phyloP scores from a whole-genome alignment of 2,797 vertebrate genomes.

The Sebastolobus altivelis region DNA sequence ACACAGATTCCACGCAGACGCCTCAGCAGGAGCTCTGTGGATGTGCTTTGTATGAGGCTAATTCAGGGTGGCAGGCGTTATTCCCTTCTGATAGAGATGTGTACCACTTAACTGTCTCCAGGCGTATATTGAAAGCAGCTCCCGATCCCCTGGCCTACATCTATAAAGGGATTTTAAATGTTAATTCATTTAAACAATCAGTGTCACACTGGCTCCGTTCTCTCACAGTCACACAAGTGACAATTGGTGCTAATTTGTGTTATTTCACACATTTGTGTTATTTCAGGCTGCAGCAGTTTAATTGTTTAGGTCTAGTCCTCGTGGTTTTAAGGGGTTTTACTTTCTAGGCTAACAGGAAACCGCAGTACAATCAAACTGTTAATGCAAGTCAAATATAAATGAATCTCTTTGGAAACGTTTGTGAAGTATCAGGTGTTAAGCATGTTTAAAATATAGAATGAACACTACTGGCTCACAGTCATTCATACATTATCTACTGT shows the following conservation, averaged over 20 bases:
- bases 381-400: neutral
- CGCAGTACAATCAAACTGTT: no score
- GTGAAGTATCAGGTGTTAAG: neutral
- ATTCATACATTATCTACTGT: neutral
- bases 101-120: slow-evolving; percentile 37
- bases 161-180: slow-evolving; percentile 54
- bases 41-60: slow-evolving; percentile 60
- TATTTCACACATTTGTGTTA: slow-evolving; percentile 1
- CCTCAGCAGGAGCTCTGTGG: slow-evolving; percentile 52
- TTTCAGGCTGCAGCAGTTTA: slow-evolving; percentile 20
- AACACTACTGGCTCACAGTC: neutral
- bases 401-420: neutral
- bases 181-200: slow-evolving; percentile 64
- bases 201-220: slow-evolving; percentile 21
- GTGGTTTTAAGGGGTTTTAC: slow-evolving; percentile 10
- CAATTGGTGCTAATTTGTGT: slow-evolving; percentile 39
- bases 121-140: slow-evolving; percentile 2
- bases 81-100: slow-evolving; percentile 44
- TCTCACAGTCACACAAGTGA: slow-evolving; percentile 35
- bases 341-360: slow-evolving; percentile 4
- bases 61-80: slow-evolving; percentile 48
- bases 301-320: neutral
- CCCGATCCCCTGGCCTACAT: slow-evolving; percentile 45
- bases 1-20: slow-evolving; percentile 66
- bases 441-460: neutral